phyloP scores from a whole-genome alignment of 2,797 vertebrate genomes.

The Danio aesculapii region DNA sequence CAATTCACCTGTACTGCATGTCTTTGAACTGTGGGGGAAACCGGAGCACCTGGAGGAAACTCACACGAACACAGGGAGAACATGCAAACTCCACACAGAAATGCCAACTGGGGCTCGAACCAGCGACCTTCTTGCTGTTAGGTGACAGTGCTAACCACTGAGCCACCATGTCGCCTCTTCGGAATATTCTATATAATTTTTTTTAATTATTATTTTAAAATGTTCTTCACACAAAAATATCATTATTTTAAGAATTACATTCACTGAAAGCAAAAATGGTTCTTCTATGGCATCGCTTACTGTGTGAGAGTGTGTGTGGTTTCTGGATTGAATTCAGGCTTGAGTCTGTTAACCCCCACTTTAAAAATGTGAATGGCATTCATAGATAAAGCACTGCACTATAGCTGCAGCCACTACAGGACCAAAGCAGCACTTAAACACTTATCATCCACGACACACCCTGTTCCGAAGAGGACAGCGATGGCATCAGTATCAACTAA shows the following conservation, averaged over 20 bases:
- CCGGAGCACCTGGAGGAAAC: no score
- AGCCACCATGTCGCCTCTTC: no score
- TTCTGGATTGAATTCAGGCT: slow-evolving; percentile 6
- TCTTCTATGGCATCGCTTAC: not conserved
- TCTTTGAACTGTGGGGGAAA: no score
- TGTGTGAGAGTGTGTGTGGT: not conserved
- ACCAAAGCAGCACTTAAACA: slow-evolving; percentile 24
- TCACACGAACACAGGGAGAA: no score
- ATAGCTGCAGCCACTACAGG: slow-evolving; percentile 34
- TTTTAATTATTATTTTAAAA: not conserved
- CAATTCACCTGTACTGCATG: no score
- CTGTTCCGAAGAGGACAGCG: slow-evolving; percentile 3
- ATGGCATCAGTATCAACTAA: not conserved
- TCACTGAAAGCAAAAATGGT: not conserved
- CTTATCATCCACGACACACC: slow-evolving; percentile 2
- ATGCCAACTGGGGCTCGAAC: no score
- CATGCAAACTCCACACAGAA: no score
- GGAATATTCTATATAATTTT: no score
- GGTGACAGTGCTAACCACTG: no score
- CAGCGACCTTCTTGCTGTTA: no score
- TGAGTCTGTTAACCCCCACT: slow-evolving; percentile 49
- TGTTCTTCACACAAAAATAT: not conserved
- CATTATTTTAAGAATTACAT: not conserved
- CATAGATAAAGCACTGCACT: slow-evolving; percentile 77
- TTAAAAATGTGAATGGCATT: slow-evolving; percentile 66